Percentiles rank a stretch among this genome's conserved stretches.
These are phyloP conservation scores for Drosophila mayaguana DNA, from an alignment of 2,888 invertebrate species.

Conservation along the genomic window DNA sequence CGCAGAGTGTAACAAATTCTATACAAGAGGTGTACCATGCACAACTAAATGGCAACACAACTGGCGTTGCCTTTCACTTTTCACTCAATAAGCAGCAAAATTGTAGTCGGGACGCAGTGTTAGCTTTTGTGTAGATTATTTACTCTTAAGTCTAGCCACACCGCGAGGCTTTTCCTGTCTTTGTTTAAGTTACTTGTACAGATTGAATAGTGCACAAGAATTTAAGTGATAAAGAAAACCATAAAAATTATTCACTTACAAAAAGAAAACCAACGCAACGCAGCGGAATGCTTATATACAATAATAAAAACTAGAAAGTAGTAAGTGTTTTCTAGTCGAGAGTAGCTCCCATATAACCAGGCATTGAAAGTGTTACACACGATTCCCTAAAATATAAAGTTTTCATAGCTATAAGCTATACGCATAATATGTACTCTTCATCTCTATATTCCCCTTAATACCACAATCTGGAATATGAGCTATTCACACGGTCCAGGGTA, in stretches of 20 bases:
- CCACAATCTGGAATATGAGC: too few species aligned
- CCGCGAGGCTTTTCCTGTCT: slow-evolving; percentile 11
- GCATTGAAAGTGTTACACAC: neutral
- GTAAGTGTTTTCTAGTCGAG: neutral
- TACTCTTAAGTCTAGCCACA: slow-evolving; percentile 13
- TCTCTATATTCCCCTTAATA: too few species aligned
- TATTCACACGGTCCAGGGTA: too few species aligned
- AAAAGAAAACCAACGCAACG: slow-evolving; percentile 5
- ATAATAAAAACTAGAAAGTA: slow-evolving; percentile 10
- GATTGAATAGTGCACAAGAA: slow-evolving; percentile 1
- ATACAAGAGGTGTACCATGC: slow-evolving; percentile 36
- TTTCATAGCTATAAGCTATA: neutral
- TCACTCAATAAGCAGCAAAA: slow-evolving; percentile 62
- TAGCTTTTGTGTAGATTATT: slow-evolving; percentile 1
- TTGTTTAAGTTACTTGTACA: neutral
- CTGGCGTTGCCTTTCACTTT: slow-evolving; percentile 63
- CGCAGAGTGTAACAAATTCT: slow-evolving; percentile 76
- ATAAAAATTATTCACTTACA: slow-evolving; percentile 11
- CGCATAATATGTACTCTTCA: too few species aligned
- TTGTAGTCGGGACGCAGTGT: slow-evolving; percentile 18
- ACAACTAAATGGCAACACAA: slow-evolving; percentile 39
- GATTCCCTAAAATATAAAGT: neutral
- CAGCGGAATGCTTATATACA: neutral
- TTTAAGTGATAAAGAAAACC: slow-evolving; percentile 11
- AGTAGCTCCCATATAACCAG: neutral